Evolutionary conservation across 2,113 vertebrate species (phyloP).

Genomic region (Cyprinodon variegatus): DNA sequence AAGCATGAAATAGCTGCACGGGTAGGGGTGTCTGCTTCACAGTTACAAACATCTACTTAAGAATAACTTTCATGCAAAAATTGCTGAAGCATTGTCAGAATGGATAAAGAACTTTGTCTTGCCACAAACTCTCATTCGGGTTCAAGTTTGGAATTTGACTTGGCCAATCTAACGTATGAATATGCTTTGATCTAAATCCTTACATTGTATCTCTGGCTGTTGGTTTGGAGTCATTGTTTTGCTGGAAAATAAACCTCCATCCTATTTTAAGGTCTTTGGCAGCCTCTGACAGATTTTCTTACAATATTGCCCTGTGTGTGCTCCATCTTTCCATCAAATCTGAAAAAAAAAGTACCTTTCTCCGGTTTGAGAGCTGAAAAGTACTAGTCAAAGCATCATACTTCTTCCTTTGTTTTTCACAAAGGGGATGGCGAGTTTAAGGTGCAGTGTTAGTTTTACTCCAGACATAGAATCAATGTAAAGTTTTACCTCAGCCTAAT

Average conservation of each 20-base stretch:
- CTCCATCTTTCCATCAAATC: not conserved
- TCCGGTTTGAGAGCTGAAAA: not conserved
- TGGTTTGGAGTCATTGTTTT: not conserved
- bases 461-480: not conserved
- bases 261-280: not conserved
- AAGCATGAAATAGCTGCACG: slow-evolving; percentile 7
- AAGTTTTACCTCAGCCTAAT: no score
- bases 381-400: not conserved
- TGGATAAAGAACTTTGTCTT: no score
- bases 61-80: not conserved
- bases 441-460: not conserved
- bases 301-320: not conserved
- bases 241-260: not conserved
- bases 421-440: not conserved
- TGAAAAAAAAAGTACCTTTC: not conserved
- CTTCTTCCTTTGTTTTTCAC: not conserved
- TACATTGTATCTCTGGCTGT: no score
- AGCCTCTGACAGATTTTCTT: not conserved
- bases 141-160: not conserved
- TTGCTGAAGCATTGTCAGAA: not conserved
- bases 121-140: not conserved
- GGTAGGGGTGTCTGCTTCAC: not conserved
- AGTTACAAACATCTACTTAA: not conserved
- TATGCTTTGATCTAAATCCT: no score
- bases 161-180: no score